These are phyloP conservation scores for Paramisgurnus dabryanus DNA, from an alignment of 2,113 vertebrate species.

Conservation along the genomic window DNA sequence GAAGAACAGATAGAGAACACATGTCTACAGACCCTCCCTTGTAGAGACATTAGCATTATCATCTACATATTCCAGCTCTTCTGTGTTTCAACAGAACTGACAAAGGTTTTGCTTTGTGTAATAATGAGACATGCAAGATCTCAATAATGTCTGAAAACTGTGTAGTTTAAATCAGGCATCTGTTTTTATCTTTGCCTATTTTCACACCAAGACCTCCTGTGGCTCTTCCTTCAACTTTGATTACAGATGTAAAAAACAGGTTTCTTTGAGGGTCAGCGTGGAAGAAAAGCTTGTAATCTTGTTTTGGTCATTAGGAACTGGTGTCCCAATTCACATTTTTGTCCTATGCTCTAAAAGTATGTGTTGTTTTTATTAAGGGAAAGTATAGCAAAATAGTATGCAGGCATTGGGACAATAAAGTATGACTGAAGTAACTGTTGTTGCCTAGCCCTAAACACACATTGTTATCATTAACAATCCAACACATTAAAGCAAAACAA, in stretches of 20 bases:
- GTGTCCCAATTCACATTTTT: background rate
- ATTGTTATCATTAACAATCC: no score
- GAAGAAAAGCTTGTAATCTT: background rate
- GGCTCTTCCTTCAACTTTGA: conserved; percentile 61
- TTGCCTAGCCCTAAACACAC: no score
- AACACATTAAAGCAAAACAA: no score
- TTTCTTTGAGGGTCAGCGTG: conserved; percentile 61
- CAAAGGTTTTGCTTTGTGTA: background rate
- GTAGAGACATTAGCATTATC: background rate
- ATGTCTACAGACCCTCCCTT: conserved; percentile 11
- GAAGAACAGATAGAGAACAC: conserved; percentile 28
- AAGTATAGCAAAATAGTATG: no score
- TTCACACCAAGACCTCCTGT: background rate
- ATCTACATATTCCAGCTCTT: background rate
- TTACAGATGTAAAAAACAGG: conserved; percentile 67
- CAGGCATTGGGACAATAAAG: no score
- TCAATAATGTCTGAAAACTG: background rate
- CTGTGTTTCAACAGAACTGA: background rate
- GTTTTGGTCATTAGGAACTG: background rate
- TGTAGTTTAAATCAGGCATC: conserved; percentile 10
- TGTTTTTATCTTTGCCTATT: background rate
- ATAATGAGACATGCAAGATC: background rate
- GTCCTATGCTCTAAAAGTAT: no score
- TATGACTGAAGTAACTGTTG: no score
- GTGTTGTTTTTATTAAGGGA: no score